Evolutionary conservation across 1,140 invertebrate species (phyloP), one percentile per base, ranked within the genome.

Genomic region (Drosophila kikkawai): DNA sequence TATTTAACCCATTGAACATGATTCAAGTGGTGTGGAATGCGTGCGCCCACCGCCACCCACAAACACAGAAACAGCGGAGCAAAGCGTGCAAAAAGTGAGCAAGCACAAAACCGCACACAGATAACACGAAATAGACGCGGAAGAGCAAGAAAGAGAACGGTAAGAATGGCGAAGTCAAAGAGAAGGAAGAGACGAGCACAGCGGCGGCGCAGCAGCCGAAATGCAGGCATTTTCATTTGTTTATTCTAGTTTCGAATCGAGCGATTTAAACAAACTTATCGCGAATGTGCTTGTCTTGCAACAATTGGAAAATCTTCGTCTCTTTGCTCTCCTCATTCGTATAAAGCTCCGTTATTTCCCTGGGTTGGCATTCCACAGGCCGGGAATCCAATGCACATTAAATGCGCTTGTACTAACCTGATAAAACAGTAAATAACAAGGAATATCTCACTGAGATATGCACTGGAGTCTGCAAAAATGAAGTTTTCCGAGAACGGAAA

Each of bases 1-100:
- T 61, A 12, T 26, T 9, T 34, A 64, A 56, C 45, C 37, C 42
- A 44, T 57, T 75, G 17, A 44, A 50, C 12, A 50, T 77, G 63
- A 78, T 60, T 78, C 42, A 78, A 77, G 48, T 45, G 44, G 48
- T 60, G 15, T 68, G 74, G 64, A 77, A 77, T 77, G 55, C 56
- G 63, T 22, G 42, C 56, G 56, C 61, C 63, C 37, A 39, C 17
- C 41, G 42, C 45, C 75, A 36, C 42, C 74, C 71, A 50, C 51
- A 47, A 50, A 17, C 9, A n/a, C 37, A 47, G 15, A 50, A 77
- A 56, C 63, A 59, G 45, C 58, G 26, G 26, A 13, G 61, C 26
- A 34, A 19, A n/a, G 47, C 34, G 42, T 22, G 19, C 32, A 55
- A 50, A 75, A 15, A 32, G 37, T 58, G 26, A 3, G 39, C 37